Percentiles rank a stretch among this genome's conserved stretches.
phyloP scores from a whole-genome alignment of 2,888 invertebrate species.

The Geophilus truncorum region DNA sequence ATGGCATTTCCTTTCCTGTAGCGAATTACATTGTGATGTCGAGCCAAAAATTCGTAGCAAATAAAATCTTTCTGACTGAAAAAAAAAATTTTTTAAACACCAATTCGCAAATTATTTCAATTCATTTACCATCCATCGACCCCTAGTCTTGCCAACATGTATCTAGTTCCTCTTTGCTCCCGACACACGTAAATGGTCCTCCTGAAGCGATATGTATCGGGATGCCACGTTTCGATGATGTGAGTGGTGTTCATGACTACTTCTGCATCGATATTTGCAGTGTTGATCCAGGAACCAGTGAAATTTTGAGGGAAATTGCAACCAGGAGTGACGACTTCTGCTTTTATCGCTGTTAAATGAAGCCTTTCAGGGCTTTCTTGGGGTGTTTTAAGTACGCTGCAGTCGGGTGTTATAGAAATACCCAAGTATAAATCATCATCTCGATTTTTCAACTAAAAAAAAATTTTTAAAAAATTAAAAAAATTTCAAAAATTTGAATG shows the following conservation, averaged over 20 bases:
- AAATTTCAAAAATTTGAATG: not conserved
- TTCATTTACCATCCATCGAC: conserved; percentile 78
- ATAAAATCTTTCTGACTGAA: conserved; percentile 91
- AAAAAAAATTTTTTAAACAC: too few relatives aligned
- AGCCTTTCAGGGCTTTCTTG: conserved; percentile 89
- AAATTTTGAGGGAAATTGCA: conserved; percentile 91
- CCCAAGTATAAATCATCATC: conserved; percentile 89
- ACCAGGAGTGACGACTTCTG: conserved; percentile 82
- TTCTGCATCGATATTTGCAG: conserved; percentile 93
- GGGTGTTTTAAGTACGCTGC: conserved; percentile 84
- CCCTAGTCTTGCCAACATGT: conserved; percentile 93
- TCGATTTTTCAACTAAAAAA: conserved; percentile 66
- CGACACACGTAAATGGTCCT: conserved; percentile 83
- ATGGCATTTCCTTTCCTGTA: conserved; percentile 66
- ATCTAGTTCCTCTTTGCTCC: conserved; percentile 81
- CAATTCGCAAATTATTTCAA: not conserved
- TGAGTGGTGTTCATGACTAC: conserved; percentile 92
- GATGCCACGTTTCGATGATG: conserved; percentile 90
- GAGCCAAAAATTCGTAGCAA: conserved; percentile 92
- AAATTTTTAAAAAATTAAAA: not conserved
- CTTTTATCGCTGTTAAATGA: conserved; percentile 72
- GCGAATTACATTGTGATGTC: conserved; percentile 91
- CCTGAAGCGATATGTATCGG: conserved; percentile 81
- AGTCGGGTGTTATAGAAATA: conserved; percentile 89
- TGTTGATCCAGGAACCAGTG: conserved; percentile 93